Conservation (phyloP, 2,113 vertebrate species). For the Eulemur rufifrons region DNA sequence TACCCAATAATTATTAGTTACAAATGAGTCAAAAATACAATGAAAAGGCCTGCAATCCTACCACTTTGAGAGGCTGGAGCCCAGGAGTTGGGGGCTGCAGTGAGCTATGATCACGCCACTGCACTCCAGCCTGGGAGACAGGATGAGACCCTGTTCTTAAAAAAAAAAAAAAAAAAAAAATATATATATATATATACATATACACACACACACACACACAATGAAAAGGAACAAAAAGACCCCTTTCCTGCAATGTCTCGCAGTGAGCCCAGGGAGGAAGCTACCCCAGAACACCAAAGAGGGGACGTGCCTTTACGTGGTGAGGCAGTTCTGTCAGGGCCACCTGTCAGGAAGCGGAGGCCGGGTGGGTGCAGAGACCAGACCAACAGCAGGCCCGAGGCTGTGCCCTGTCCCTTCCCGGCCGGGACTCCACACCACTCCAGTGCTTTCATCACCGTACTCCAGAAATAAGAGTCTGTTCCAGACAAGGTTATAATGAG, state of each 20-base stretch:
- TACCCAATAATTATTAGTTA: not conserved
- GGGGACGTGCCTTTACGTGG: fast-evolving
- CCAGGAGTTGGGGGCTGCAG: no score
- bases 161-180: no score
- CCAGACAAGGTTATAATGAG: not conserved
- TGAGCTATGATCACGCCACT: no score
- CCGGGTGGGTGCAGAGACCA: no score
- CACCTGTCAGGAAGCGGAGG: not conserved
- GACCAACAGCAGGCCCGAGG: fast-evolving
- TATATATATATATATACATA: no score
- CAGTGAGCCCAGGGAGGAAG: not conserved
- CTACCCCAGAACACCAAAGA: not conserved
- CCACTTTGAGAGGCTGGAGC: no score
- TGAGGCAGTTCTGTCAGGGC: not conserved
- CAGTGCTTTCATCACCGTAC: not conserved
- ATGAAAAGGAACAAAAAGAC: not conserved
- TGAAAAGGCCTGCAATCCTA: not conserved
- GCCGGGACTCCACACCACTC: not conserved
- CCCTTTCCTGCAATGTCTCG: not conserved
- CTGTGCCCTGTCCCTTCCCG: not conserved
- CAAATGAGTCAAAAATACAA: not conserved
- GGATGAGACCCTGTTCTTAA: no score
- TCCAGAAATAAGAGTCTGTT: not conserved
- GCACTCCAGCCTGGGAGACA: no score
- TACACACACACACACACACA: no score